Conservation (phyloP, 2,113 vertebrate genomes). For the Ptyas mucosa region DNA sequence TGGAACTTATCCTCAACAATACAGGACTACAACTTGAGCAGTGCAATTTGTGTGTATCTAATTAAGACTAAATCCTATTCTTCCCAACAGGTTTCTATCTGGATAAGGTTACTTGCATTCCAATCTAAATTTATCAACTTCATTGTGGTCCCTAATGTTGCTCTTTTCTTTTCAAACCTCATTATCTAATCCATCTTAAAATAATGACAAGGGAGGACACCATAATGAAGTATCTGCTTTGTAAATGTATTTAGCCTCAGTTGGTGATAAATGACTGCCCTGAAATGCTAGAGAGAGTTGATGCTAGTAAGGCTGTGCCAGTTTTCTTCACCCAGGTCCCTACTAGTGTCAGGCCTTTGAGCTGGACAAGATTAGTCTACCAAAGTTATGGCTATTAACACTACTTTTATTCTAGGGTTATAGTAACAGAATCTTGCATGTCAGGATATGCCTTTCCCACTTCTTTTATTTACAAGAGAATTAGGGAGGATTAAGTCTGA, state of each 20-base stretch:
- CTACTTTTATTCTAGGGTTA: neutral
- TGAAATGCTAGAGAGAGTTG: neutral
- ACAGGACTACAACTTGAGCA: neutral
- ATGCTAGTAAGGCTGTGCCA: neutral
- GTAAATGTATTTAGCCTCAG: neutral
- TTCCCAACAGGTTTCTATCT: neutral
- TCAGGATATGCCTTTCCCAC: neutral
- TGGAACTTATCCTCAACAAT: neutral
- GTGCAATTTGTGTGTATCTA: neutral
- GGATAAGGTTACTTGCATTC: neutral
- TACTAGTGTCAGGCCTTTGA: neutral
- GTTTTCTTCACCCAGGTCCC: neutral
- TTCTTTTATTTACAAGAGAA: neutral
- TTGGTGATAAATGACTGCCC: neutral
- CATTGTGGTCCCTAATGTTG: neutral
- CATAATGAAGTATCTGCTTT: neutral
- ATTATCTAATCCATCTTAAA: neutral
- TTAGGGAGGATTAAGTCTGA: neutral
- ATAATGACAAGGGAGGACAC: neutral
- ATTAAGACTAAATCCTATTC: neutral
- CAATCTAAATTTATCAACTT: neutral
- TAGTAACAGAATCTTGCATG: neutral
- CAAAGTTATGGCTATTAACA: neutral
- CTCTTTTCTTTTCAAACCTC: neutral
- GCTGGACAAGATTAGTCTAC: neutral